Percentiles rank a stretch among this genome's conserved stretches.
Conservation (phyloP, 2,113 vertebrate species). For the Dicaeum eximium region DNA sequence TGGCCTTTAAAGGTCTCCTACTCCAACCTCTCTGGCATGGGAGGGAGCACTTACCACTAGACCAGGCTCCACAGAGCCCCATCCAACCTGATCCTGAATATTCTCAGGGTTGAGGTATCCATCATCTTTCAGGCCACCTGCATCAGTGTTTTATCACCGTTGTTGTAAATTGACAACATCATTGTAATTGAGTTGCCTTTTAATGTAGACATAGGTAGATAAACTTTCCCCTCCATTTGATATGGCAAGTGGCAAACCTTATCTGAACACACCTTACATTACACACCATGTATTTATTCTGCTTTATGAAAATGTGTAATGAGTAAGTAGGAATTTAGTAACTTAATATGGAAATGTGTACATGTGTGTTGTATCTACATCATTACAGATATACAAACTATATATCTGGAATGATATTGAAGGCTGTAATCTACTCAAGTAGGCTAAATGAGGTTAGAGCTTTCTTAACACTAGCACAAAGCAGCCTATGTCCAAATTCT, state of each 20-base stretch:
- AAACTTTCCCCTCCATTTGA: background rate
- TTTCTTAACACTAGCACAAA: background rate
- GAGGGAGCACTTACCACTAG: background rate
- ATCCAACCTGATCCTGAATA: background rate
- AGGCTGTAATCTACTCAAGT: background rate
- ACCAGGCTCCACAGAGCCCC: background rate
- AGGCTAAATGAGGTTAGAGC: background rate
- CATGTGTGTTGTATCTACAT: background rate
- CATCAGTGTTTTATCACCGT: background rate
- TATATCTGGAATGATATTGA: background rate
- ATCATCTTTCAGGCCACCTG: background rate
- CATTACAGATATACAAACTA: background rate
- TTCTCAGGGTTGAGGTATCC: background rate
- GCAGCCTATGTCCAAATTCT: background rate
- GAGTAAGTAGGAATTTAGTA: background rate
- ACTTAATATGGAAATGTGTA: background rate
- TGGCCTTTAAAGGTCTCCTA: background rate
- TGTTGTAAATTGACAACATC: background rate
- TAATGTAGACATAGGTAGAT: background rate
- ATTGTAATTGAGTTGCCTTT: background rate
- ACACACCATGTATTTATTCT: background rate
- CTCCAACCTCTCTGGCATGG: background rate
- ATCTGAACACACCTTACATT: background rate
- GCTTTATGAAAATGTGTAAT: background rate
- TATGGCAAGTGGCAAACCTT: background rate